Conservation (phyloP, 2,113 vertebrate species). For the Electrona antarctica region DNA sequence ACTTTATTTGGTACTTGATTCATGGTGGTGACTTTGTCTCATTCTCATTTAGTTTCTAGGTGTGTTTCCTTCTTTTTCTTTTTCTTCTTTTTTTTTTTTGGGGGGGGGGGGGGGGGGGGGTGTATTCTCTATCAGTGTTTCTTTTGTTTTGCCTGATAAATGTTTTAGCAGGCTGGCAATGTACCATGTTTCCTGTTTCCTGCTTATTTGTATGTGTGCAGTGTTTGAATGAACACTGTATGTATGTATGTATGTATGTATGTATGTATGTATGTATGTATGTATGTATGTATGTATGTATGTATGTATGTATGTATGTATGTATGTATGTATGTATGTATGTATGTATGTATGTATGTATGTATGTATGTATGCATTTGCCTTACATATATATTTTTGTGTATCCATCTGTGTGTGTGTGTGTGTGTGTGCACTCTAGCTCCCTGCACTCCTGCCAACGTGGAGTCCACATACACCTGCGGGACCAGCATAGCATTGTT, state of each 20-base stretch:
- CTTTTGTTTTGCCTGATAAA: background rate
- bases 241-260: background rate
- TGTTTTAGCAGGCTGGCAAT: too few relatives aligned
- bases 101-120: too few relatives aligned
- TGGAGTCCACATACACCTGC: slow-evolving; percentile 66
- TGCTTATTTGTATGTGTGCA: too few relatives aligned
- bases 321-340: too few relatives aligned
- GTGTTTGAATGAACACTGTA: too few relatives aligned
- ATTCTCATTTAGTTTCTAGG: background rate
- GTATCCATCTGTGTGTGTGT: background rate
- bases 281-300: too few relatives aligned
- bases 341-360: background rate
- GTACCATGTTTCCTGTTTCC: too few relatives aligned
- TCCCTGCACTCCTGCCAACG: slow-evolving; percentile 70
- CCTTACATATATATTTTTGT: too few relatives aligned
- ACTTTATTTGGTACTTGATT: too few relatives aligned
- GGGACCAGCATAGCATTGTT: slow-evolving; percentile 54
- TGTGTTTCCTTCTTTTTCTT: too few relatives aligned
- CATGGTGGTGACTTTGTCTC: background rate
- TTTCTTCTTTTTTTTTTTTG: too few relatives aligned
- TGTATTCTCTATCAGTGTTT: background rate
- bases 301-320: too few relatives aligned
- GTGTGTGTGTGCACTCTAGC: slow-evolving; percentile 43
- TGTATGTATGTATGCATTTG: background rate
- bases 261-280: background rate